phyloP scores from a whole-genome alignment of 2,113 vertebrate genomes.

The Piaya cayana region DNA sequence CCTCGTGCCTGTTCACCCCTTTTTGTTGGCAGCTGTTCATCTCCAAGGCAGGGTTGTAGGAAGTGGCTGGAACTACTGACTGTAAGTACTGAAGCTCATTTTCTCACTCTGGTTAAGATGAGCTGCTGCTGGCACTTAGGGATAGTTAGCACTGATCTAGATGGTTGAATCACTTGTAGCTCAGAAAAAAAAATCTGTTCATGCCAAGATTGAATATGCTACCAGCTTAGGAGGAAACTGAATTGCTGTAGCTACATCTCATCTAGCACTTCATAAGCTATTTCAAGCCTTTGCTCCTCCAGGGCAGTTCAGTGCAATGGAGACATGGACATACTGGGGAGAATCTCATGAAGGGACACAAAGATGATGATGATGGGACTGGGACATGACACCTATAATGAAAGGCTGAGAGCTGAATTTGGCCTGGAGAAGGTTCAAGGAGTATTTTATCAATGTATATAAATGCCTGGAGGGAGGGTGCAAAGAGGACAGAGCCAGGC shows the following conservation, averaged over 20 bases:
- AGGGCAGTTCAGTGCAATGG: not conserved
- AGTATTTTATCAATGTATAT: not conserved
- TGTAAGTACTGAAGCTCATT: not conserved
- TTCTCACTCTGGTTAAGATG: slow-evolving; percentile 14
- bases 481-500: not conserved
- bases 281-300: slow-evolving; percentile 17
- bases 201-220: slow-evolving; percentile 39
- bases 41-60: not conserved
- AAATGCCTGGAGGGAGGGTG: not conserved
- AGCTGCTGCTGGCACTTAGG: slow-evolving; percentile 43
- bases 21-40: not conserved
- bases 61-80: slow-evolving; percentile 39
- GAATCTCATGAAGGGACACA: fast-evolving
- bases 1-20: not conserved
- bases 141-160: slow-evolving; percentile 40
- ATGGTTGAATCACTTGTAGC: slow-evolving; percentile 38
- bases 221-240: not conserved
- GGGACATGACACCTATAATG: not conserved
- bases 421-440: not conserved
- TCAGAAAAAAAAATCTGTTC: slow-evolving; percentile 54
- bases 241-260: not conserved
- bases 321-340: not conserved
- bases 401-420: not conserved
- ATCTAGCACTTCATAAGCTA: not conserved
- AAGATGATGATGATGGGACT: not conserved